phyloP scores from a whole-genome alignment of 2,888 invertebrate species.

The Ophonus ardosiacus region DNA sequence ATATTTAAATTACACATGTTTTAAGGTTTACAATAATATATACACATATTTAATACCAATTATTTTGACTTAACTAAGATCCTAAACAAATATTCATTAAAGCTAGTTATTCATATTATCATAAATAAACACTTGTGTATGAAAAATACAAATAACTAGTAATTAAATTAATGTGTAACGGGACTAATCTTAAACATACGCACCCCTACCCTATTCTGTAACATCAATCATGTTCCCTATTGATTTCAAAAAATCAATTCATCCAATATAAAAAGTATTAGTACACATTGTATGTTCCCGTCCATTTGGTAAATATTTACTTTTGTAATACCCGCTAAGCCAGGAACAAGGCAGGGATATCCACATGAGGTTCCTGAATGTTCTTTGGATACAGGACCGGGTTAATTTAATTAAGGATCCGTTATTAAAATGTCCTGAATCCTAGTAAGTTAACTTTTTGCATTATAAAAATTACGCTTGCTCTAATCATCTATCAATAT shows the following conservation, averaged over 20 bases:
- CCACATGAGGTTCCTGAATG: background rate
- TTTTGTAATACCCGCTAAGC: conserved; percentile 13
- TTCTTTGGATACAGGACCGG: background rate
- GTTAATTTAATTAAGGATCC: background rate
- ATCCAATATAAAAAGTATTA: conserved; percentile 49
- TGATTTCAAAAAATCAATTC: conserved; percentile 50
- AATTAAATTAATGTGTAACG: conserved; percentile 11
- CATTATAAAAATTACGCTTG: too few species aligned
- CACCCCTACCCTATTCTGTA: background rate
- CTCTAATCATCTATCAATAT: too few species aligned
- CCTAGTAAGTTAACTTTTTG: too few species aligned
- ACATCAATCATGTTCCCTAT: conserved; percentile 31
- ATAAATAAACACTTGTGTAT: background rate
- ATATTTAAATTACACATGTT: background rate
- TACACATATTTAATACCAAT: background rate
- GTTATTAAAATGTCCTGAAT: background rate
- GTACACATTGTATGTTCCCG: conserved; percentile 27
- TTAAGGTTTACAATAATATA: background rate
- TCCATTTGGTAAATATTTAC: conserved; percentile 31
- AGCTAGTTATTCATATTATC: background rate
- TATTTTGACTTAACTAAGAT: background rate
- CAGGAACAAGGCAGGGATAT: background rate
- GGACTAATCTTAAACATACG: background rate
- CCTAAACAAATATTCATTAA: conserved; percentile 11
- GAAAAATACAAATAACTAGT: conserved; percentile 12